These are phyloP conservation scores for Lonchura striata DNA, from an alignment of 2,113 vertebrate genomes.

Conservation along the genomic window DNA sequence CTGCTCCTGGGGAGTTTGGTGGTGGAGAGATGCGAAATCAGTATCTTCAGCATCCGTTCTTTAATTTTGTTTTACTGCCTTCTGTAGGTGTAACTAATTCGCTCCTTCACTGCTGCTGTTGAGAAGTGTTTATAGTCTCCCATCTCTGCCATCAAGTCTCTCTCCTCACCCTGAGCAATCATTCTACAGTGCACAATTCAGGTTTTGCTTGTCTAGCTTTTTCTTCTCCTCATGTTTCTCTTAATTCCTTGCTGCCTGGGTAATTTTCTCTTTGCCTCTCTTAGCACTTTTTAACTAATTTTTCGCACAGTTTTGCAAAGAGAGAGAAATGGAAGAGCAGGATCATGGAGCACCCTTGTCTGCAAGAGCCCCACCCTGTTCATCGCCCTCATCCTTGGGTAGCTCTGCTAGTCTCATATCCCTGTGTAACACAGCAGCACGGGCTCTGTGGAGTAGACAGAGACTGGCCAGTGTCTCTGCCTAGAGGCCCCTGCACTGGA, in stretches of 20 bases:
- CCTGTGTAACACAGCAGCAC: neutral
- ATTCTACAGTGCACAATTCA: neutral
- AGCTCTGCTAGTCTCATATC: neutral
- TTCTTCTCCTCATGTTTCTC: neutral
- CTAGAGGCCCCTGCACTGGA: neutral
- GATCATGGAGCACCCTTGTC: neutral
- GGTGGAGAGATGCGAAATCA: neutral
- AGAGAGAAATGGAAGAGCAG: neutral
- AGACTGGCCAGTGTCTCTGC: neutral
- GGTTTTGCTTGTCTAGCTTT: neutral
- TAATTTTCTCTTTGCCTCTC: neutral
- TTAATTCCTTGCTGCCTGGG: neutral
- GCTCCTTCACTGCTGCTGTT: neutral
- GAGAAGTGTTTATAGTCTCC: neutral
- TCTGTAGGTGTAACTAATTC: neutral
- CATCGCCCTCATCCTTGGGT: neutral
- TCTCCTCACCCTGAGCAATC: neutral
- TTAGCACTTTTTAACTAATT: neutral
- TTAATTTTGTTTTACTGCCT: neutral
- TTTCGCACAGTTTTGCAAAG: neutral
- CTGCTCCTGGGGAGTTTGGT: neutral
- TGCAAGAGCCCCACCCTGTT: neutral
- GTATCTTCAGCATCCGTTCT: neutral
- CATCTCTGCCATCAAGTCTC: neutral
- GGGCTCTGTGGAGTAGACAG: fast-evolving